Conservation (phyloP, 2,888 invertebrate species). For the Lingula anatina region DNA sequence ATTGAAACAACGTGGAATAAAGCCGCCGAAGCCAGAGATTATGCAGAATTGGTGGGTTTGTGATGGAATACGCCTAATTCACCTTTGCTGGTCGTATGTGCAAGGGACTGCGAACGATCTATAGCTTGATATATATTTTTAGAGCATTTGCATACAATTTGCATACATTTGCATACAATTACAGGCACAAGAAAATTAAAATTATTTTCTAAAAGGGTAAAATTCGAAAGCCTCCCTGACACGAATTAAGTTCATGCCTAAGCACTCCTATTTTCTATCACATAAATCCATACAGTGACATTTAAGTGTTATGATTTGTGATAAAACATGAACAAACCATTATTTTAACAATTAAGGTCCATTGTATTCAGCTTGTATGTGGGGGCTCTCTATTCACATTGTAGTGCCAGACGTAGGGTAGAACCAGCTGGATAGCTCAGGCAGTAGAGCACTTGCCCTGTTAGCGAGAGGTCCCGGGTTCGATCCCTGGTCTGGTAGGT, state of each 20-base stretch:
- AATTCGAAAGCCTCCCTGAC: not conserved
- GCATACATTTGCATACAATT: no score
- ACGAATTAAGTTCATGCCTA: not conserved
- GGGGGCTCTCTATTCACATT: not conserved
- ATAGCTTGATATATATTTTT: no score
- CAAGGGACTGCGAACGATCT: not conserved
- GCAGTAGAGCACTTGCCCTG: no score
- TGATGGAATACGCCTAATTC: not conserved
- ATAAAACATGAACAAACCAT: not conserved
- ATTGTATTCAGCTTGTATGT: not conserved
- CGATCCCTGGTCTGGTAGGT: no score
- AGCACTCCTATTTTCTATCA: not conserved
- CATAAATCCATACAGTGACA: not conserved
- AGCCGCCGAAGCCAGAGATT: constrained; percentile 84
- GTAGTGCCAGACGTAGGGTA: no score
- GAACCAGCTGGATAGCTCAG: no score
- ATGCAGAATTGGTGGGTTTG: constrained; percentile 72
- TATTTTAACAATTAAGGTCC: not conserved
- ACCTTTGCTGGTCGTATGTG: not conserved
- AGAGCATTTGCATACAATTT: no score
- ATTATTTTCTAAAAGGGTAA: not conserved
- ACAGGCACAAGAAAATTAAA: no score
- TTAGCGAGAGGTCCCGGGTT: no score
- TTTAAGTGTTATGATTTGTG: not conserved
- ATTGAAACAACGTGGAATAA: constrained; percentile 73